A percentile compares a stretch with the other conserved stretches of the same genome.
Conservation (phyloP, 1,140 invertebrate genomes). For the Hylyphantes graminicola region DNA sequence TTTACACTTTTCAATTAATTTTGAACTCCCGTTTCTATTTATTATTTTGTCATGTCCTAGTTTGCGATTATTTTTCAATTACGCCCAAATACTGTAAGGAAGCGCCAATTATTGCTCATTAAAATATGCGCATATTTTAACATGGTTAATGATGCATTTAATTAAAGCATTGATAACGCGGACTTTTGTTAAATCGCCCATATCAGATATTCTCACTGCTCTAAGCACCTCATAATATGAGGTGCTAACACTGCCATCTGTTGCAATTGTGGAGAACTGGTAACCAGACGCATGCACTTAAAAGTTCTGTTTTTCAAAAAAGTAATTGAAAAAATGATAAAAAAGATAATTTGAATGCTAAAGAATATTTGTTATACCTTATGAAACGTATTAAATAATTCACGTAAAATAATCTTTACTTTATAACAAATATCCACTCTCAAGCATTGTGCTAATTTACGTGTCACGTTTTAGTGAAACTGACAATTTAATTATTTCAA, state of each 20-base stretch:
- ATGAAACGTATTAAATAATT: too few species aligned
- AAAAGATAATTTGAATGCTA: too few species aligned
- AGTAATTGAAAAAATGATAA: too few species aligned
- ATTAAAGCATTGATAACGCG: constrained; percentile 55
- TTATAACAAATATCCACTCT: too few species aligned
- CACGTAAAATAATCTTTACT: too few species aligned
- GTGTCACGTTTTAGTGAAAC: too few species aligned
- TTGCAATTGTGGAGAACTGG: constrained; percentile 4
- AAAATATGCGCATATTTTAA: constrained; percentile 57
- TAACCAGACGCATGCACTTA: too few species aligned
- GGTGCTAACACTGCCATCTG: constrained; percentile 30
- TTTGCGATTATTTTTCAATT: constrained; percentile 56
- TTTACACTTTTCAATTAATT: constrained; percentile 59
- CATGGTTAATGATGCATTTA: constrained; percentile 52
- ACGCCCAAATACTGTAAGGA: constrained; percentile 53
- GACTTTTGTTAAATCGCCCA: constrained; percentile 47
- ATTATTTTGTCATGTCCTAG: constrained; percentile 53
- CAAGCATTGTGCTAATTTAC: too few species aligned
- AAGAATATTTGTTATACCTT: too few species aligned
- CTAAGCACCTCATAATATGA: neutral
- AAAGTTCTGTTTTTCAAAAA: too few species aligned
- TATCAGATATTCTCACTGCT: neutral
- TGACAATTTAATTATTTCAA: too few species aligned
- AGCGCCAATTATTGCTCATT: constrained; percentile 56
- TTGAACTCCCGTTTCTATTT: constrained; percentile 37